Evolutionary conservation across 2,113 vertebrate genomes (phyloP).

Genomic region (Stercorarius parasiticus): DNA sequence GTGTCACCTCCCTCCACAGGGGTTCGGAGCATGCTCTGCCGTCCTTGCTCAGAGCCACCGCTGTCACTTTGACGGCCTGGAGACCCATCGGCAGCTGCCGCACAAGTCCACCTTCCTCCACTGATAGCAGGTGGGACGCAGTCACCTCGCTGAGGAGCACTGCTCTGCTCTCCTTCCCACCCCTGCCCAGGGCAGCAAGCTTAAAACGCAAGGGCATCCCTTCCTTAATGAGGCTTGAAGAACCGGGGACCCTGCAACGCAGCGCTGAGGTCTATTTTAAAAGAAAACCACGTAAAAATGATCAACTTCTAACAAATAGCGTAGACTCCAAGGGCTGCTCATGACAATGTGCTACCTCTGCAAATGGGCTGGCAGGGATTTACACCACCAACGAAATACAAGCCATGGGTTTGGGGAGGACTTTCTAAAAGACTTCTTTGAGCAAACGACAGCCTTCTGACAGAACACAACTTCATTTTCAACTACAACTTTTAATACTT

Average conservation of each 20-base stretch:
- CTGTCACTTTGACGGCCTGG: background rate
- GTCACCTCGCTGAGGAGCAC: background rate
- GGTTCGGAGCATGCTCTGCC: background rate
- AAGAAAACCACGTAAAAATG: background rate
- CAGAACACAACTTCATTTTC: background rate
- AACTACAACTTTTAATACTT: background rate
- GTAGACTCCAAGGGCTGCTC: accelerated
- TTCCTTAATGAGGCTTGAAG: background rate
- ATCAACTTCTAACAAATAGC: background rate
- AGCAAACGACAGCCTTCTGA: background rate
- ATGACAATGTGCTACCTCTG: accelerated
- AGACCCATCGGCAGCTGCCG: background rate
- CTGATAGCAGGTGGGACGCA: accelerated
- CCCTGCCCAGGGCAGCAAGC: background rate
- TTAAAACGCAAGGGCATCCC: background rate
- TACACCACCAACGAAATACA: background rate
- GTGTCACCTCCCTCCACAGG: accelerated
- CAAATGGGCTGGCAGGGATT: background rate
- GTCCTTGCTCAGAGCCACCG: background rate
- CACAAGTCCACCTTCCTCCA: background rate
- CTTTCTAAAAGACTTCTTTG: background rate
- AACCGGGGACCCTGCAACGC: background rate
- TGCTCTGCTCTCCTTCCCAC: background rate
- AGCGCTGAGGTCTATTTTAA: background rate
- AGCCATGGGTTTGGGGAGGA: background rate